Evolutionary conservation across 2,797 vertebrate species (phyloP).

Genomic region (Ciconia nigra): DNA sequence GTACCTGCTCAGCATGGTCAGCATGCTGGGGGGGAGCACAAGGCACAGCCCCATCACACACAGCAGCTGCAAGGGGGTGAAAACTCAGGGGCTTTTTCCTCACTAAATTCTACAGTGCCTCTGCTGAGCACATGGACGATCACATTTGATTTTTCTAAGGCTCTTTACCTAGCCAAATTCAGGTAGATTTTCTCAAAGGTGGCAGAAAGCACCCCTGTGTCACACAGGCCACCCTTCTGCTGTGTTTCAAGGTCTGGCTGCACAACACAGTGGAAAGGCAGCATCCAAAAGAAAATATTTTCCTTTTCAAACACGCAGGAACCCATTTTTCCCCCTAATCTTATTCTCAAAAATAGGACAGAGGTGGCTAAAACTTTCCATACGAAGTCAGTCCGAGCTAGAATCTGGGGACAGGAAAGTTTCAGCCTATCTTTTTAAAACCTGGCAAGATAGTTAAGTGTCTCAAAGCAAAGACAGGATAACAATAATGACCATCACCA

Average conservation of each 20-base stretch:
- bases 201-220: background rate
- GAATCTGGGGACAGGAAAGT: background rate
- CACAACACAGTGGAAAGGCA: background rate
- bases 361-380: background rate
- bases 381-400: background rate
- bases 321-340: rapidly evolving
- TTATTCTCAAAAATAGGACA: background rate
- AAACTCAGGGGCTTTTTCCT: background rate
- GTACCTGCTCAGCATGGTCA: background rate
- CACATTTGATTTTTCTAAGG: background rate
- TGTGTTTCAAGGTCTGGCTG: background rate
- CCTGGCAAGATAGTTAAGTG: background rate
- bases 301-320: background rate
- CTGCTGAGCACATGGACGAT: background rate
- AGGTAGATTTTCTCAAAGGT: background rate
- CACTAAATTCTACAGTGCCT: rapidly evolving
- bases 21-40: background rate
- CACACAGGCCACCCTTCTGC: background rate
- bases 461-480: background rate
- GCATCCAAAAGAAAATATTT: background rate
- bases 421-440: background rate
- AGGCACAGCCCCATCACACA: background rate
- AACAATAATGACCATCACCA: background rate
- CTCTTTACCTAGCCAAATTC: background rate
- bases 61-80: background rate